Base-by-base conservation (phyloP, 2,113 vertebrate species). In the Grus americana region DNA sequence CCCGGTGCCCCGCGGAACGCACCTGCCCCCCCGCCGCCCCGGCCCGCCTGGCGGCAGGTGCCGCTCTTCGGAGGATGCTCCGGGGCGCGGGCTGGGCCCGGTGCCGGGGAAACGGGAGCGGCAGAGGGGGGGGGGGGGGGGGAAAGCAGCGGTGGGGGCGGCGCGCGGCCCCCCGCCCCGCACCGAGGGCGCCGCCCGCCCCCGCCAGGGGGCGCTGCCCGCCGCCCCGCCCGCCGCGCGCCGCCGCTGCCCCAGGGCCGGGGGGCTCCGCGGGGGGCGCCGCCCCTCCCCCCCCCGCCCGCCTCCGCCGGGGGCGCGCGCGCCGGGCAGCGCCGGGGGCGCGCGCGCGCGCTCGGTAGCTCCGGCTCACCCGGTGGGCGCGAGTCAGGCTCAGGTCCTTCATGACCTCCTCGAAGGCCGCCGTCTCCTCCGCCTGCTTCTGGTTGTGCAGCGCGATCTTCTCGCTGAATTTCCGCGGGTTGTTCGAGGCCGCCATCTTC, bases 391-490 rank as follows among this genome's bases (percentile, higher is more conserved):
- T 99, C 97, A 99, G 92, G 97, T 99, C 99, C 92, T 99, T 99
- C 99, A 99, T 99, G 96, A 99, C 99, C 97, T 99, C 99, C 97
- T 99, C 99, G 93, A 99, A 99, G 76, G 99, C 99, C 42, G 99
- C 99, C 3, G 99, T 99, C 98, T 99, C 99, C 98, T 99, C 99
- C 79, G 99, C 99, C 98, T 99, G 99, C 96, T 99, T 99, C 97
- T 99, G 99, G 95, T 99, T 99, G 96, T 99, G 99, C 98, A 99
- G 97, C 88, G 99, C 99, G 97, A 99, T 99, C 98, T 99, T 99
- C 98, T 99, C 99, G 98, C 99, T 99, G 98, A 99, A 99, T 99
- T 99, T 99, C 97, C 99, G 99, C 96, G 99, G 99, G 99, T 99
- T 99, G 98, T 99, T 99, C 97, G 99, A 99, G 97, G 99, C 99